A percentile compares a stretch with the other conserved stretches of the same genome.
phyloP scores from a whole-genome alignment of 2,888 invertebrate genomes.

The Caenorhabditis sp. region DNA sequence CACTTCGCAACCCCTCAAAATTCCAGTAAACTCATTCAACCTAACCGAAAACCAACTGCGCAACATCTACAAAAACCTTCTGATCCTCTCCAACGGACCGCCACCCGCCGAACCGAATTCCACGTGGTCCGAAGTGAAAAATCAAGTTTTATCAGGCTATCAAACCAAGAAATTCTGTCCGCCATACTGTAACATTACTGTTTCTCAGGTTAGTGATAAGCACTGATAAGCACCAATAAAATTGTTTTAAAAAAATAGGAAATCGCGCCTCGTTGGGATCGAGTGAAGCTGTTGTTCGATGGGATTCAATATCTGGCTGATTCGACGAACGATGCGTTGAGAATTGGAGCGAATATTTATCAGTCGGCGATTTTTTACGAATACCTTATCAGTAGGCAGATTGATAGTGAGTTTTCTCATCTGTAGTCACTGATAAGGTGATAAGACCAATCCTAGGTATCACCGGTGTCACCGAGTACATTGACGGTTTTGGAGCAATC shows the following conservation, averaged over 20 bases:
- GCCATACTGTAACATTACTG: conserved; percentile 48
- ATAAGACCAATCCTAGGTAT: too few species aligned
- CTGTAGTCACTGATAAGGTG: too few species aligned
- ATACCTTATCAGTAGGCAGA: conserved; percentile 53
- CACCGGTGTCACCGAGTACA: conserved; percentile 65
- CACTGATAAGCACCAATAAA: too few species aligned
- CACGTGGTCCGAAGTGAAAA: conserved; percentile 45
- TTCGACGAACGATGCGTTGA: conserved; percentile 53
- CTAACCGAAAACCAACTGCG: conserved; percentile 62
- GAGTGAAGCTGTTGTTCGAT: conserved; percentile 57
- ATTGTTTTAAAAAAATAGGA: conserved; percentile 35
- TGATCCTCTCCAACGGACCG: conserved; percentile 65
- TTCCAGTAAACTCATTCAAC: conserved; percentile 63
- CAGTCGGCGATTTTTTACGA: conserved; percentile 52
- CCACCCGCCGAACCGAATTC: conserved; percentile 52
- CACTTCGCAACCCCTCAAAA: too few species aligned
- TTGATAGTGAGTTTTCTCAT: too few species aligned
- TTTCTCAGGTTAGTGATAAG: conserved; percentile 19
- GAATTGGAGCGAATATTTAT: conserved; percentile 48
- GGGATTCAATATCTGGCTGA: conserved; percentile 53
- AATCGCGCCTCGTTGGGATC: conserved; percentile 53
- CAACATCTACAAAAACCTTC: conserved; percentile 63
- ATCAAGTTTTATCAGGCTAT: conserved; percentile 16
- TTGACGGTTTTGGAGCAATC: conserved; percentile 66
- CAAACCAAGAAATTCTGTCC: conserved; percentile 34